Conservation (phyloP, 2,888 invertebrate genomes). For the Mantis religiosa region DNA sequence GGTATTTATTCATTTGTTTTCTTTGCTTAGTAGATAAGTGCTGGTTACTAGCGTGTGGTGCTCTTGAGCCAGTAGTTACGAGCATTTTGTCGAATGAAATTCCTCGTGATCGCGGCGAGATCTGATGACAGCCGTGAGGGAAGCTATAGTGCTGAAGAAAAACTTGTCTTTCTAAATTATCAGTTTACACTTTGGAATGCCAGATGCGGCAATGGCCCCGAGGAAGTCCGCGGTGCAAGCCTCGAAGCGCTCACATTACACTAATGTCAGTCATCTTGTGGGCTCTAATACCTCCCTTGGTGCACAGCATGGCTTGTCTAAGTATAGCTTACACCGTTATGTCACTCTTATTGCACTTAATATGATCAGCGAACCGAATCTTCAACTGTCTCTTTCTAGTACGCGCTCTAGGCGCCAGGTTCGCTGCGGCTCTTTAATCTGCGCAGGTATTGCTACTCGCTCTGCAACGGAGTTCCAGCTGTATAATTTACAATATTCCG, state of each 20-base stretch:
- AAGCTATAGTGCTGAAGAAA: background rate
- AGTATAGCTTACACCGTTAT: background rate
- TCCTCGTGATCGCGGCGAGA: background rate
- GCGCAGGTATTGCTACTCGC: background rate
- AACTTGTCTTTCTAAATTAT: background rate
- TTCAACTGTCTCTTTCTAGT: background rate
- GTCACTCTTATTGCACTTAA: background rate
- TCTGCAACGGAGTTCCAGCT: background rate
- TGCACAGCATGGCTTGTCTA: background rate
- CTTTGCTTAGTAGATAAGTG: background rate
- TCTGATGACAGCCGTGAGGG: background rate
- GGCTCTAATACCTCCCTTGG: background rate
- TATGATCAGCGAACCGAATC: background rate
- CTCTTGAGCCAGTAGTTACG: background rate
- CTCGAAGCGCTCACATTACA: background rate
- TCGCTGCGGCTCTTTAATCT: background rate
- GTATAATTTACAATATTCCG: background rate
- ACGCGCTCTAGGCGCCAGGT: background rate
- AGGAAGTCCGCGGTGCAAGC: background rate
- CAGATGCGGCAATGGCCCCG: background rate
- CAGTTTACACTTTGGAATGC: background rate
- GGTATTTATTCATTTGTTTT: background rate
- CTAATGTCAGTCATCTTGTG: background rate
- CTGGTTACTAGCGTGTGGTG: background rate
- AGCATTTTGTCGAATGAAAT: background rate